Evolutionary conservation across 2,113 vertebrate species (phyloP).

Genomic region (Vombatus ursinus): DNA sequence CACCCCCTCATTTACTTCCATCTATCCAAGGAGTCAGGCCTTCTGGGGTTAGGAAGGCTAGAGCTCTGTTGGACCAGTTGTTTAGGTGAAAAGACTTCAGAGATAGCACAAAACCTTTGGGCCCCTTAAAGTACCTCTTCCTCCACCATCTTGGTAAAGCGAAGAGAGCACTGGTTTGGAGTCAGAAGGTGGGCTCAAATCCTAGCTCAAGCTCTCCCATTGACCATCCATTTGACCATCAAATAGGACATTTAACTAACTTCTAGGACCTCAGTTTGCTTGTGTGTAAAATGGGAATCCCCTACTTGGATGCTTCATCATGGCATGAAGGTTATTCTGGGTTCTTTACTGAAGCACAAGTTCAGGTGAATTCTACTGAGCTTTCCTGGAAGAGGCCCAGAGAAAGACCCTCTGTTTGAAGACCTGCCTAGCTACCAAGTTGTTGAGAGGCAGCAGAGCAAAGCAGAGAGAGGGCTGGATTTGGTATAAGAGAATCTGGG

Average conservation of each 20-base stretch:
- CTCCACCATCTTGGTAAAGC: background rate
- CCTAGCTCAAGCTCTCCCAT: background rate
- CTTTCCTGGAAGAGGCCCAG: background rate
- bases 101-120: no score
- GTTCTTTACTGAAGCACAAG: background rate
- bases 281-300: background rate
- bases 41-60: background rate
- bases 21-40: background rate
- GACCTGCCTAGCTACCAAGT: no score
- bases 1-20: background rate
- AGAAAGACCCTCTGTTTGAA: no score
- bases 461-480: background rate
- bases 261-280: background rate
- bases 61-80: no score
- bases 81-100: no score
- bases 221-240: background rate
- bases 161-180: background rate
- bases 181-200: background rate
- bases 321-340: no score
- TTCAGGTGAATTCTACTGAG: background rate
- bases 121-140: no score
- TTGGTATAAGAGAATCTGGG: background rate
- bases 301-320: background rate
- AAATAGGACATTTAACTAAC: background rate
- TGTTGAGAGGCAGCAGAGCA: background rate